Conservation (phyloP, 2,797 vertebrate species). For the Schizopygopsis pylzovi region DNA sequence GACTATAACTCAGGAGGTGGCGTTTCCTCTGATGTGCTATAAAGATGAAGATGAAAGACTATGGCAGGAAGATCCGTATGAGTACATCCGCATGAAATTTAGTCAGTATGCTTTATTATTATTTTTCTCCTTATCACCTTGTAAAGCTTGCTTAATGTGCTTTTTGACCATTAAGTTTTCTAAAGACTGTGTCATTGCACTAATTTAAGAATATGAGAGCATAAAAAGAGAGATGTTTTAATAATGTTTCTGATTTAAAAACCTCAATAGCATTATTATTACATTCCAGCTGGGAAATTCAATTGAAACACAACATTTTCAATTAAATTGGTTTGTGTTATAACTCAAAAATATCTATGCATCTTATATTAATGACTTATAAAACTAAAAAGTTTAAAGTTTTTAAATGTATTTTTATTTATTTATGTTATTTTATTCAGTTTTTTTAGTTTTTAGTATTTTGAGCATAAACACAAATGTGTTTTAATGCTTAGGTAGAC, state of each 20-base stretch:
- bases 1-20: conserved; percentile 92
- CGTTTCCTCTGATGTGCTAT: conserved; percentile 98
- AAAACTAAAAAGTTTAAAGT: too few species aligned
- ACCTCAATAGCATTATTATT: neutral
- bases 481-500: neutral
- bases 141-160: neutral
- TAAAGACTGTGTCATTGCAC: neutral
- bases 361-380: neutral
- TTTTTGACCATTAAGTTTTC: neutral
- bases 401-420: too few species aligned
- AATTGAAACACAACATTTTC: neutral
- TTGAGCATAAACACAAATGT: neutral
- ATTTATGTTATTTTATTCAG: neutral
- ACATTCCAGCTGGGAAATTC: too few species aligned
- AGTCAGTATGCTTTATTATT: conserved; percentile 79
- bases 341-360: neutral
- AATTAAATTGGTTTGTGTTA: neutral
- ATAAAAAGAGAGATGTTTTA: neutral
- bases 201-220: neutral
- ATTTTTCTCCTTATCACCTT: neutral
- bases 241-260: neutral
- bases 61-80: conserved; percentile 96
- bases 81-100: conserved; percentile 98
- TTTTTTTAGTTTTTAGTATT: neutral
- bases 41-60: conserved; percentile 97